Conservation (phyloP, 2,797 vertebrate genomes). For the Astyanax mexicanus region DNA sequence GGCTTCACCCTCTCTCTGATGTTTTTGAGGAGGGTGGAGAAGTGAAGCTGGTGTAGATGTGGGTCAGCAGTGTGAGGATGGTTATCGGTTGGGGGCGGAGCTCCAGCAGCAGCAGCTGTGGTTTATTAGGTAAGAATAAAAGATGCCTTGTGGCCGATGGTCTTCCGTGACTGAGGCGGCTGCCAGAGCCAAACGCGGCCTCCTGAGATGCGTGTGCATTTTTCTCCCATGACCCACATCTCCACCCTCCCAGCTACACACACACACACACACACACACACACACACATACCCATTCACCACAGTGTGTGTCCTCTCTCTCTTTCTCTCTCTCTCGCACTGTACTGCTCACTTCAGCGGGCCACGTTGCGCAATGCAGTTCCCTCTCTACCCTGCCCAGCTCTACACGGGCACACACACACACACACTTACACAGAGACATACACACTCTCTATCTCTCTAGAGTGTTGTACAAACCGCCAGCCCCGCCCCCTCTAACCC, state of each 20-base stretch:
- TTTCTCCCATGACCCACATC: conserved; percentile 48
- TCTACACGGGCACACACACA: conserved; percentile 25
- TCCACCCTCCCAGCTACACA: conserved; percentile 6
- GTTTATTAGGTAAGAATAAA: conserved; percentile 44
- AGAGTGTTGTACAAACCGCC: conserved; percentile 31
- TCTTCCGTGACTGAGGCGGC: conserved; percentile 30
- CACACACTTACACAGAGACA: not conserved
- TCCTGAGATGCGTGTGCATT: conserved; percentile 38
- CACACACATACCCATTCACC: not conserved
- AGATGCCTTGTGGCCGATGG: conserved; percentile 38
- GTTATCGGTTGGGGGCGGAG: not conserved
- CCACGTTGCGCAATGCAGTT: conserved; percentile 51
- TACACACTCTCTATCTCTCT: conserved; percentile 27
- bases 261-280: not conserved
- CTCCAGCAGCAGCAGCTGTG: conserved; percentile 36
- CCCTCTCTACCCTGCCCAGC: conserved; percentile 24
- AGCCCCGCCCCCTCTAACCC: not conserved
- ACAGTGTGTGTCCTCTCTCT: not conserved
- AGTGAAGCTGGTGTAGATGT: conserved; percentile 17
- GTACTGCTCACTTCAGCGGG: not conserved
- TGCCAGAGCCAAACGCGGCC: conserved; percentile 33
- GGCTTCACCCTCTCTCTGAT: no score
- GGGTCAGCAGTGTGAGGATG: conserved; percentile 41
- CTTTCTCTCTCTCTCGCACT: conserved; percentile 13
- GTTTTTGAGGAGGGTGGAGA: conserved; percentile 24